phyloP scores from a whole-genome alignment of 2,113 vertebrate genomes.

The Elanus axillaris region DNA sequence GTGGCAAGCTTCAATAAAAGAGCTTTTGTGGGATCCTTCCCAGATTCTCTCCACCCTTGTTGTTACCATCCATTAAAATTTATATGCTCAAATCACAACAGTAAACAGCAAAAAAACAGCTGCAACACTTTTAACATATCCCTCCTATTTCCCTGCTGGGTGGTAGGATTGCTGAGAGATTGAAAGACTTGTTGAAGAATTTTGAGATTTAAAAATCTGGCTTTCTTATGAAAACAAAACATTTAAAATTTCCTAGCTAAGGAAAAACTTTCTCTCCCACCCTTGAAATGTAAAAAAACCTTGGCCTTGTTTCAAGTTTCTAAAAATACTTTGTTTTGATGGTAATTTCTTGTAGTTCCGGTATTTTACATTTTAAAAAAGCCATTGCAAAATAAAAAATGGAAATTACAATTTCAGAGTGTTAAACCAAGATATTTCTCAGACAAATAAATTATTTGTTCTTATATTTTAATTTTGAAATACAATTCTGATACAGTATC shows the following conservation, averaged over 20 bases:
- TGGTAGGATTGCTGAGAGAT: not conserved
- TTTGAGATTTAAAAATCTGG: not conserved
- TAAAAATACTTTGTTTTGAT: not conserved
- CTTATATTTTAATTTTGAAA: not conserved
- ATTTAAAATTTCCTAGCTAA: not conserved
- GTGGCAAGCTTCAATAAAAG: not conserved
- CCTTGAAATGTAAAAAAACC: fast-evolving
- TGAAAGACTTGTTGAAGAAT: not conserved
- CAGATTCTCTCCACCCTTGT: not conserved
- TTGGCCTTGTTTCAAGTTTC: not conserved
- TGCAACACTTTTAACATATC: not conserved
- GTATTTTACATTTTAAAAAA: not conserved
- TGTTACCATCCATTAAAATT: not conserved
- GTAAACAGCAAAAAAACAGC: constrained; percentile 7
- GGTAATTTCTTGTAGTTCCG: not conserved
- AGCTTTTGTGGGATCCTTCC: not conserved
- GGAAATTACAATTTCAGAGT: not conserved
- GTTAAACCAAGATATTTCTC: not conserved
- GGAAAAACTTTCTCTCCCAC: not conserved
- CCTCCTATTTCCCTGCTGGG: not conserved
- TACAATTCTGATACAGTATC: not conserved
- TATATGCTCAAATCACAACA: not conserved
- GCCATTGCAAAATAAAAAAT: not conserved
- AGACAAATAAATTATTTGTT: not conserved
- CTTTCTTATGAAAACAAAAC: not conserved